Evolutionary conservation across 2,113 vertebrate genomes (phyloP).

Genomic region (Eulemur macaco): DNA sequence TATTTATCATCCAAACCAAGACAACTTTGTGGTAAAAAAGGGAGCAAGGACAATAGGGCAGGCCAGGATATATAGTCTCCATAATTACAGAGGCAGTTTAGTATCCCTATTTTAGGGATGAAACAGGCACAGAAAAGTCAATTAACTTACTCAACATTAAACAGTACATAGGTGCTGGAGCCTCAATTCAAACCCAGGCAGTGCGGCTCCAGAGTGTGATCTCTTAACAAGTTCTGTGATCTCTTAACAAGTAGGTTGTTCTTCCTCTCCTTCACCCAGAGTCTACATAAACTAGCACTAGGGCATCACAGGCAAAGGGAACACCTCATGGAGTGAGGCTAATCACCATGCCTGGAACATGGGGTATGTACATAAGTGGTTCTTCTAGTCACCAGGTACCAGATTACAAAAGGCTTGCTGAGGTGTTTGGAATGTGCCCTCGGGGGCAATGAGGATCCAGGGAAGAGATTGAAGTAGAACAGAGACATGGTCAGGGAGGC

Average conservation of each 20-base stretch:
- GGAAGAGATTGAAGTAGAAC: neutral
- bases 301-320: neutral
- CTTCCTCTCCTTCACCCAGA: neutral
- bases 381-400: neutral
- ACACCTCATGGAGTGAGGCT: neutral
- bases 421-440: neutral
- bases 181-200: neutral
- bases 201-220: neutral
- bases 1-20: neutral
- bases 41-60: neutral
- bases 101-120: neutral
- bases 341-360: neutral
- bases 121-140: neutral
- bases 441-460: no score
- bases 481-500: neutral
- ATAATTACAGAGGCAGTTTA: neutral
- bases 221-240: neutral
- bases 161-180: neutral
- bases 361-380: neutral
- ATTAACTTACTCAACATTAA: neutral
- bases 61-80: neutral
- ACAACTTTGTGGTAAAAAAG: neutral
- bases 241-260: neutral
- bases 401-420: neutral
- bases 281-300: neutral